Conservation (phyloP, 2,888 invertebrate species). For the Dioctria linearis region DNA sequence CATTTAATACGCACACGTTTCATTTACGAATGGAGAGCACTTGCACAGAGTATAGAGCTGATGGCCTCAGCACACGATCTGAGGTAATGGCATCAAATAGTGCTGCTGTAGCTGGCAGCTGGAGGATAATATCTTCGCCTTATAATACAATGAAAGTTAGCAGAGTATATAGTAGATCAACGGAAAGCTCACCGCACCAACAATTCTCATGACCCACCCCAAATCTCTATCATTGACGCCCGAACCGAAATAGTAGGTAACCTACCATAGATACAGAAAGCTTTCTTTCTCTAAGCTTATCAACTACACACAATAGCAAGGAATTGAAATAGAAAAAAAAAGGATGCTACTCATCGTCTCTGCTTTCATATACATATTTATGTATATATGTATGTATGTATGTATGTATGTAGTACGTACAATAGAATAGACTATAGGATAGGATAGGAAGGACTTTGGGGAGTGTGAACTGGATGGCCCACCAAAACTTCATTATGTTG, state of each 20-base stretch:
- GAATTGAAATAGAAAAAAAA: constrained; percentile 27
- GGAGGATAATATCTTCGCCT: constrained; percentile 29
- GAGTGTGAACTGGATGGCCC: background rate
- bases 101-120: constrained; percentile 30
- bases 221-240: background rate
- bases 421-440: background rate
- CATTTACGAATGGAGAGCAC: background rate
- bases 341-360: constrained; percentile 25
- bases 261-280: constrained; percentile 1
- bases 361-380: background rate
- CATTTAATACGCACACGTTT: no score
- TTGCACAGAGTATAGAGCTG: constrained; percentile 16
- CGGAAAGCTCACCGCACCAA: constrained; percentile 6
- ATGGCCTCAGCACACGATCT: constrained; percentile 43
- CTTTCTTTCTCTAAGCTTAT: constrained; percentile 30
- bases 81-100: constrained; percentile 33
- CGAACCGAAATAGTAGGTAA: background rate
- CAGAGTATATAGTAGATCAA: constrained; percentile 12
- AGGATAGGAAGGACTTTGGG: no score
- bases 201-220: constrained; percentile 18
- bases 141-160: background rate
- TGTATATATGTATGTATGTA: no score
- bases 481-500: constrained; percentile 28
- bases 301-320: background rate
- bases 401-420: background rate